These are phyloP conservation scores for Champsocephalus gunnari DNA, from an alignment of 2,797 vertebrate genomes.

Conservation along the genomic window DNA sequence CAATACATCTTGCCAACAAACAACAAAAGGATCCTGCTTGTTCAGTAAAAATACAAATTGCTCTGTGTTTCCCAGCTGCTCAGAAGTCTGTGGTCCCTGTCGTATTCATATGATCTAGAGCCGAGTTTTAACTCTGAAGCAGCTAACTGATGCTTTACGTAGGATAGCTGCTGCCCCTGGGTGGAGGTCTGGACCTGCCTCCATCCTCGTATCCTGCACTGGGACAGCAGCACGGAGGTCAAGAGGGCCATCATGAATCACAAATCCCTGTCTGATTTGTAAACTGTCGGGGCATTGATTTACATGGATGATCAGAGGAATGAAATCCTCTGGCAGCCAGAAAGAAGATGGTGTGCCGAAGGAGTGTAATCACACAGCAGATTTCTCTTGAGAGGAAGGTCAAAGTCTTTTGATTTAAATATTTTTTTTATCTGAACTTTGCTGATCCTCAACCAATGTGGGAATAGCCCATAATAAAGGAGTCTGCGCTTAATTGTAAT, in stretches of 20 bases:
- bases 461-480: slow-evolving; percentile 7
- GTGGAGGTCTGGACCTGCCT: slow-evolving; percentile 21
- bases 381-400: slow-evolving; percentile 75
- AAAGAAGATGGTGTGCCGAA: slow-evolving; percentile 46
- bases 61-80: slow-evolving; percentile 39
- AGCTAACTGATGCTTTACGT: slow-evolving; percentile 38
- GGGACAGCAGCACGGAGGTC: slow-evolving; percentile 47
- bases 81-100: slow-evolving; percentile 32
- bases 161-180: slow-evolving; percentile 2
- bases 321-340: slow-evolving; percentile 60
- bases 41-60: slow-evolving; percentile 62
- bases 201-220: slow-evolving; percentile 20
- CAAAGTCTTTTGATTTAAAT: slow-evolving; percentile 73
- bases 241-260: slow-evolving; percentile 57
- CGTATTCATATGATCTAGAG: slow-evolving; percentile 20
- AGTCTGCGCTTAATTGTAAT: slow-evolving; percentile 20
- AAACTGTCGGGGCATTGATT: slow-evolving; percentile 68
- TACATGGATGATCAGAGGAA: slow-evolving; percentile 61
- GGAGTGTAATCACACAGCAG: slow-evolving; percentile 63
- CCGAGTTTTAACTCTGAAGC: slow-evolving; percentile 33
- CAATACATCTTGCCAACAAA: slow-evolving; percentile 47
- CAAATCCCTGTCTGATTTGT: slow-evolving; percentile 70
- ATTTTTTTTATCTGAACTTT: slow-evolving; percentile 25
- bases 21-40: slow-evolving; percentile 48
- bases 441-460: slow-evolving; percentile 18